Evolutionary conservation across 2,797 vertebrate genomes (phyloP), one percentile per base, ranked within the genome.

Genomic region (Phoxinus dragarum): DNA sequence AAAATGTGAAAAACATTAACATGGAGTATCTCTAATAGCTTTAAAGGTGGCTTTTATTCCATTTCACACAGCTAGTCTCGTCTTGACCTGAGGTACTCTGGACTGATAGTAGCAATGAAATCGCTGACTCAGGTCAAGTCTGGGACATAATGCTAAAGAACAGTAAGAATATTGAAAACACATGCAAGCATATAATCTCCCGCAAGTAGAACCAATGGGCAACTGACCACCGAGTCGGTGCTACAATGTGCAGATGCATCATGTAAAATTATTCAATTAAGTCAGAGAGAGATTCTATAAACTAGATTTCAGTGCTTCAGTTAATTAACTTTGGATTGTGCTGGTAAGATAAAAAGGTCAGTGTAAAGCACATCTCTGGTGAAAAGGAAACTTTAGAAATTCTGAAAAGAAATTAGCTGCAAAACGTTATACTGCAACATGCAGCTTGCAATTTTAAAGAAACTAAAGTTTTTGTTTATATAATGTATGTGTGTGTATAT

Each of bases 1-100:
- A 82, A 74, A 82, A 64, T 47, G 54, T 74, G 42, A 61, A 64
- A 82, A 82, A 82, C 40, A 47, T 64, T 74, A 74, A 36, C 71
- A 23, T 40, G 1, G 8, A 47, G 12, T 9, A 82, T 73, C 54
- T 23, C 40, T 23, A 61, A 73, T 61, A 44, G 81, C 69, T 73
- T 44, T 42, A 80, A 67, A 68, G 23, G 52, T 56, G 21, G 5
- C 6, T 42, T 64, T 44, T 59, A 73, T 59, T 6, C 19, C 11
- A 14, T 34, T 72, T 47, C 52, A 44, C 16, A 34, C 5, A 27
- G 49, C 68, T 61, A 34, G 34, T 31, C 10, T 56, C 8, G 36
- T 40, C 36, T 40, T 27, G 66, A 69, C 66, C 23, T 38, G 31
- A 49, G 64, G 44, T 80, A 38, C 21, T 31, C n/a, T 31, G 40